Conservation (phyloP, 2,888 invertebrate species). For the Rhamnusium bicolor region DNA sequence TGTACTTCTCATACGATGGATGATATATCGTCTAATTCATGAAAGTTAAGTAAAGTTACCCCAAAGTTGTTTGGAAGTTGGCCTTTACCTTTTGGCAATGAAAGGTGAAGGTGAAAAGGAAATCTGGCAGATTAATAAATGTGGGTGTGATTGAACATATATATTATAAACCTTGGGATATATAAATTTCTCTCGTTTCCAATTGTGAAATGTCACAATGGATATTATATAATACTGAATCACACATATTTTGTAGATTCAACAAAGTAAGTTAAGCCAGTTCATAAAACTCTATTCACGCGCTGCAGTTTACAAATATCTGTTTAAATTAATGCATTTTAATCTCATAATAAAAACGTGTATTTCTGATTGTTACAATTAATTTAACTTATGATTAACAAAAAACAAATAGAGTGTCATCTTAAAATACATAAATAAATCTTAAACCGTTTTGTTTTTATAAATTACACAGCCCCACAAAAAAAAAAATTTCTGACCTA, state of each 20-base stretch:
- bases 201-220: background rate
- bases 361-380: too few relatives aligned
- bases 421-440: too few relatives aligned
- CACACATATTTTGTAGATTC: background rate
- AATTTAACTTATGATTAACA: too few relatives aligned
- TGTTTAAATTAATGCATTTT: too few relatives aligned
- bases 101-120: background rate
- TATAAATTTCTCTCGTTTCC: background rate
- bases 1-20: background rate
- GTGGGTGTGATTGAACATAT: constrained; percentile 7
- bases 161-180: background rate
- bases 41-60: background rate
- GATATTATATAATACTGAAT: background rate
- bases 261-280: background rate
- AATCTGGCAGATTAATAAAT: constrained; percentile 6
- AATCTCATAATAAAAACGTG: too few relatives aligned
- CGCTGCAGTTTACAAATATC: too few relatives aligned
- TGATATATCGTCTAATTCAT: background rate
- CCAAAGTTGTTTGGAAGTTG: background rate
- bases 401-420: too few relatives aligned
- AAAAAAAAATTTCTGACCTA: too few relatives aligned
- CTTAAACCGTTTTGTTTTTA: too few relatives aligned
- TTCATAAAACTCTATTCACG: background rate
- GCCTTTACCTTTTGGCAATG: background rate
- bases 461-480: too few relatives aligned